Conservation (phyloP, 1,140 invertebrate species). For the Mamestra configurata region DNA sequence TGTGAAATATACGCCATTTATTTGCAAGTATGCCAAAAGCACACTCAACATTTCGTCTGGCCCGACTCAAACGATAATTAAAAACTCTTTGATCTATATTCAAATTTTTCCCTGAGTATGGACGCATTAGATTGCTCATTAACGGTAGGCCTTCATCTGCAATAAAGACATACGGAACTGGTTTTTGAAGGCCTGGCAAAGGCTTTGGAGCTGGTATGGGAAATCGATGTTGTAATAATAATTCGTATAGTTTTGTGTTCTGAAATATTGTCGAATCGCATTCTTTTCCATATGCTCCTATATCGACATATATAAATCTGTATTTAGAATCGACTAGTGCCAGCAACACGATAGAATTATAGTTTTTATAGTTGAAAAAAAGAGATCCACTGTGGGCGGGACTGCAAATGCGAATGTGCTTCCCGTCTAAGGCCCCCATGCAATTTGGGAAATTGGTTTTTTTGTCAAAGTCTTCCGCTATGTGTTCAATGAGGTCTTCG, state of each 20-base stretch:
- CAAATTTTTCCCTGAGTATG: background rate
- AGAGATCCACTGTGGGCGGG: background rate
- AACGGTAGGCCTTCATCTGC: background rate
- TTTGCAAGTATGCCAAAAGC: constrained; percentile 11
- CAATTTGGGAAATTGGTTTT: background rate
- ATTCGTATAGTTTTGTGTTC: background rate
- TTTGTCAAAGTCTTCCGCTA: constrained; percentile 28
- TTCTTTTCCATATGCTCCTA: no score
- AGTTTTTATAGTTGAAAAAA: constrained; percentile 2
- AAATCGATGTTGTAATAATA: background rate
- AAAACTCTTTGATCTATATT: background rate
- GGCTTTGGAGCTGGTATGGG: background rate
- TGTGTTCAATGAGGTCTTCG: constrained; percentile 18
- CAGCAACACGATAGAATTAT: constrained; percentile 42
- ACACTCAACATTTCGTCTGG: background rate
- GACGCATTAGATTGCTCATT: background rate
- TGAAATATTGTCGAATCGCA: background rate
- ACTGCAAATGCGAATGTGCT: background rate
- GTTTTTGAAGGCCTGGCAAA: background rate
- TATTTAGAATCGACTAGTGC: background rate
- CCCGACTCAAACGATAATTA: no score
- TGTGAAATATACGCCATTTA: no score
- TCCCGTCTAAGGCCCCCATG: background rate
- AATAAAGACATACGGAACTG: background rate
- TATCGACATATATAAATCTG: no score